These are phyloP conservation scores for Rhea americana DNA, from an alignment of 2,113 vertebrate genomes.

Conservation along the genomic window DNA sequence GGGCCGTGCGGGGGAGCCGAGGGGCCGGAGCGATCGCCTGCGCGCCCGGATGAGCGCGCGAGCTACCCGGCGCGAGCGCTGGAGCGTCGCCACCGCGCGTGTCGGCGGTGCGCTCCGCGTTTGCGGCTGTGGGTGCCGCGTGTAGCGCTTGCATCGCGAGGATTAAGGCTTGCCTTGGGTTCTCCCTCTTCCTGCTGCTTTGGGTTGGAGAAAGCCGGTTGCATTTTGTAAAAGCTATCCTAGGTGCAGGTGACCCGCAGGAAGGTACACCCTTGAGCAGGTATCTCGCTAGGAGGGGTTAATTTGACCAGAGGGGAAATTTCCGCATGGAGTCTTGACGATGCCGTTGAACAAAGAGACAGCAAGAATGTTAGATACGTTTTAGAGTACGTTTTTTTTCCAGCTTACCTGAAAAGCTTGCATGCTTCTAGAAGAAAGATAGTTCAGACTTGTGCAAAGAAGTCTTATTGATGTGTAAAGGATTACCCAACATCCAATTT, in stretches of 20 bases:
- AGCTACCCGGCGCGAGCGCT: background rate
- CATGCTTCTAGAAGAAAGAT: background rate
- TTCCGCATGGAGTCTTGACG: background rate
- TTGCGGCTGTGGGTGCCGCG: accelerated
- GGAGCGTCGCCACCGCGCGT: background rate
- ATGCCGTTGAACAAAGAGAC: background rate
- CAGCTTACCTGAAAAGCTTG: background rate
- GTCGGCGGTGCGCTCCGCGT: accelerated
- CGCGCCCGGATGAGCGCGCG: too few species aligned
- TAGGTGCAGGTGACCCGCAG: accelerated
- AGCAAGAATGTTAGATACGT: accelerated
- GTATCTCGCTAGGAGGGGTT: accelerated
- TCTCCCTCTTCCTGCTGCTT: accelerated
- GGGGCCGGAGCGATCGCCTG: accelerated
- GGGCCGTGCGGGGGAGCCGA: accelerated
- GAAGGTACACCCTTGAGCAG: accelerated
- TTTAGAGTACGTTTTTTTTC: too few species aligned
- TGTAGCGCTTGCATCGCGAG: accelerated
- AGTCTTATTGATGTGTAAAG: background rate
- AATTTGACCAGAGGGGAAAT: background rate
- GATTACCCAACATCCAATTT: background rate
- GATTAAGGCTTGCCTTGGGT: accelerated
- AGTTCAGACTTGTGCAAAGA: background rate
- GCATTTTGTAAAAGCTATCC: accelerated
- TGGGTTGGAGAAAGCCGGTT: accelerated